Evolutionary conservation across 2,888 invertebrate genomes (phyloP), one percentile per base, ranked within the genome.

Genomic region (Ophraella communa): DNA sequence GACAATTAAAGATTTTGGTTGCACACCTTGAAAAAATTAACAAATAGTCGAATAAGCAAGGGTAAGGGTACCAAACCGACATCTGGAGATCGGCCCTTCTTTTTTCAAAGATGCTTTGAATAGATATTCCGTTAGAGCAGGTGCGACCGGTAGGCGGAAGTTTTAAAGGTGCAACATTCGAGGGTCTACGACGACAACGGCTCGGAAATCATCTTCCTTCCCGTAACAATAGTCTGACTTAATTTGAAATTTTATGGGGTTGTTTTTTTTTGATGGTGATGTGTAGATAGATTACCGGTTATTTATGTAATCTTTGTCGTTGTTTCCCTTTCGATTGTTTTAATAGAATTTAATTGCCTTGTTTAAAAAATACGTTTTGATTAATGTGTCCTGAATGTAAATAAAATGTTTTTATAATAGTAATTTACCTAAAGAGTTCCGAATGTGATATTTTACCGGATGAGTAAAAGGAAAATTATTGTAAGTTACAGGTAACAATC

Each of bases 121-220:
- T 51, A 23, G 49, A 51, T 23, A 51, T 51, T 51, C 49, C 49
- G 49, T 51, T 51, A 27, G 27, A 17, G 49, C 49, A 51, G 49
- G 49, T 51, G 49, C 49, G 49, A 27, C 14, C 49, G 49, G 49
- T 51, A 27, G 49, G 49, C 49, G 49, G 49, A 51, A 51, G 27
- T 51, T 51, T 51, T 51, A 51, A 49, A 51, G 27, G 27, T 51
- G 49, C 27, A 51, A 51, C 49, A 51, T 27, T 27, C 17, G 39
- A 39, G 39, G 39, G 39, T 17, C 14, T 39, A 39, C 39, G 10
- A 8, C 11, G 17, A n/a, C 4, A 39, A n/a, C 39, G 7, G 7
- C 39, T 39, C 39, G 39, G 39, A 39, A 39, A 39, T 39, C n/a
- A n/a, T n/a, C 39, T 39, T 39, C 14, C 39, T 3, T 39, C 17